Base-by-base conservation (phyloP, 2,888 invertebrate species). In the Amphipoea oculea region DNA sequence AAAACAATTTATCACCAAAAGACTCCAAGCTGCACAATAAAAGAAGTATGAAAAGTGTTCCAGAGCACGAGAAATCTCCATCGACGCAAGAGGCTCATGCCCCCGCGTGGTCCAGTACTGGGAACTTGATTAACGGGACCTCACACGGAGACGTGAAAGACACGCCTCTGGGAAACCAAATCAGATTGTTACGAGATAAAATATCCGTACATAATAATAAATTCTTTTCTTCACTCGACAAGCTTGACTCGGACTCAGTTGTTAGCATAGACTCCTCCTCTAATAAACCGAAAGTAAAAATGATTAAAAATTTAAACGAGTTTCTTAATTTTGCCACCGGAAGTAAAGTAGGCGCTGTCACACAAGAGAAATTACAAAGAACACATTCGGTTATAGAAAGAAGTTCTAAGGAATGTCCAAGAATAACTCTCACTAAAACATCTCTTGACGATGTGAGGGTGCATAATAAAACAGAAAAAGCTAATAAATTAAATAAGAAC, bases 241-340 rank as follows among this genome's bases (percentile, higher is more conserved):
- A 97, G 89, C 93, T 97, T 69, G 97, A 98, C 54, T 77, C 87
- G 82, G 92, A 91, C 72, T 85, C 93, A 29, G 92, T 86, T 88
- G 92, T 86, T 88, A 94, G 83, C 92, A 93, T 92, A 89, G 97
- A 94, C 89, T 93, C 89, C 78, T 91, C 82, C 77, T 91, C 81
- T 86, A 95, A 89, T 83, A 95, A 93, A 90, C 95, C 95, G 57
- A 94, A 93, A 95, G 95, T 95, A 87, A 97, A 92, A 92, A 95
- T 95, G 96, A 98, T 99, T 4, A 98, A 98, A 94, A 99, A 99
- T 94, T 96, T 99, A 62, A 98, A 98, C 91, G 99, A 99, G 95
- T 99, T 99, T 93, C 96, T 98, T 0, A 98, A 98, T 91, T 98
- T 99, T 90, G 98, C 98, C 1, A 97, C 98, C 4, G 96, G 97